These are phyloP conservation scores for Hozukius guyotensis DNA, from an alignment of 2,797 vertebrate genomes.

Conservation along the genomic window DNA sequence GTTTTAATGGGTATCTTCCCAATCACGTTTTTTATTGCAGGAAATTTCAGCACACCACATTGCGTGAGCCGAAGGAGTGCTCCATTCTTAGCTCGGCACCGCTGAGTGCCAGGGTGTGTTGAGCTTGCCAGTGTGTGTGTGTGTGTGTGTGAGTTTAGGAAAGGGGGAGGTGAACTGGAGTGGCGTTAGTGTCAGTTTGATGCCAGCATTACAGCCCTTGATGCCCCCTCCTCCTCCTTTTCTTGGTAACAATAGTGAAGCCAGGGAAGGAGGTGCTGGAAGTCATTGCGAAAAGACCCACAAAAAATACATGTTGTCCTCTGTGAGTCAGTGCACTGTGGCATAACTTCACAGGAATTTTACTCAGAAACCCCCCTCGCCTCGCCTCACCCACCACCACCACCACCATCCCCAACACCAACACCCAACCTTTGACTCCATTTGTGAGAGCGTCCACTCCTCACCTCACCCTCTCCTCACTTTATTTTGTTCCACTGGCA, in stretches of 20 bases:
- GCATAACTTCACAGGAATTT: slow-evolving; percentile 51
- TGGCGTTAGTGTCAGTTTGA: slow-evolving; percentile 55
- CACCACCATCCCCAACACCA: slow-evolving; percentile 20
- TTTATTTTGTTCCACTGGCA: slow-evolving; percentile 38
- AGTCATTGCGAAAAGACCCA: slow-evolving; percentile 39
- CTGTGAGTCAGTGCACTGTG: slow-evolving; percentile 55
- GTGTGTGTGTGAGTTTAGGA: slow-evolving; percentile 27
- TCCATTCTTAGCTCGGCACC: slow-evolving; percentile 84
- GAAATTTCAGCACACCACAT: slow-evolving; percentile 87
- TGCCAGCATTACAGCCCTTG: slow-evolving; percentile 68
- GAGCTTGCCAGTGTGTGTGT: slow-evolving; percentile 70
- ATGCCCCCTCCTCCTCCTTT: slow-evolving; percentile 18
- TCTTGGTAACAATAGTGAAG: slow-evolving; percentile 61
- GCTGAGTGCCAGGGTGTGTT: slow-evolving; percentile 75
- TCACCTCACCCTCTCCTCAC: slow-evolving; percentile 37
- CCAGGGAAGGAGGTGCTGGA: slow-evolving; percentile 31
- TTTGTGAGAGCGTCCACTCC: slow-evolving; percentile 43
- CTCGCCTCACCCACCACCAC: not conserved
- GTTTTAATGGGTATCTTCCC: slow-evolving; percentile 84
- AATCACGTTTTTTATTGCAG: slow-evolving; percentile 85
- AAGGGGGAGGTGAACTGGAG: slow-evolving; percentile 48
- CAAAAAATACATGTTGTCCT: not conserved
- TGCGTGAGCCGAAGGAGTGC: slow-evolving; percentile 82
- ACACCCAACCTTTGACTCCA: slow-evolving; percentile 44
- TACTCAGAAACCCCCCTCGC: slow-evolving; percentile 22